Conservation (phyloP, 2,797 vertebrate species). For the Ctenosaura bakeri region DNA sequence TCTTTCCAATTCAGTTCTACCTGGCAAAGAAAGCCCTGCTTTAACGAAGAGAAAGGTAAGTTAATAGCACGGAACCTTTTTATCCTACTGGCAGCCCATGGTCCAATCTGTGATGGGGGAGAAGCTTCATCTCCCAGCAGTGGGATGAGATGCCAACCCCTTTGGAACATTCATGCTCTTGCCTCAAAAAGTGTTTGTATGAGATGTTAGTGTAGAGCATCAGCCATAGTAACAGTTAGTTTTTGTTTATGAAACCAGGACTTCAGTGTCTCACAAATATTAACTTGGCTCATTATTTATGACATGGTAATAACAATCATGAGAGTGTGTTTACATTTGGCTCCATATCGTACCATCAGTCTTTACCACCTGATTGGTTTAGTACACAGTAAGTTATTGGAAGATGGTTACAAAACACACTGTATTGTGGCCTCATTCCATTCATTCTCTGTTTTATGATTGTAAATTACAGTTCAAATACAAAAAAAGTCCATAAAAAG, state of each 20-base stretch:
- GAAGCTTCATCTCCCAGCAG: too few relatives aligned
- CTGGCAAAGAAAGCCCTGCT: neutral
- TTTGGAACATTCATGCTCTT: too few relatives aligned
- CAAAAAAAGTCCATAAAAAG: neutral
- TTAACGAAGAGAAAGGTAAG: neutral
- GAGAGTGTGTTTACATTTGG: neutral
- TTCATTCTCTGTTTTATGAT: constrained; percentile 15
- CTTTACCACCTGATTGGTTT: neutral
- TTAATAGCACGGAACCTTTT: neutral
- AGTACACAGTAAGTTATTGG: neutral
- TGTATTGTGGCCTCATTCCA: neutral
- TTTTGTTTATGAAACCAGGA: neutral
- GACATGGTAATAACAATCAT: neutral
- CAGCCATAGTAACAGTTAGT: neutral
- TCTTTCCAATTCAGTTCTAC: neutral
- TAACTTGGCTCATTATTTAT: neutral
- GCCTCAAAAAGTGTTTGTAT: neutral
- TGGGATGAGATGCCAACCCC: too few relatives aligned
- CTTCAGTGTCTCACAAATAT: too few relatives aligned
- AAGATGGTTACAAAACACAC: neutral
- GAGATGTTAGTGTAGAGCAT: neutral
- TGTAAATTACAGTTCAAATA: neutral
- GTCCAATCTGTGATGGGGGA: too few relatives aligned
- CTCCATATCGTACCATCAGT: neutral
- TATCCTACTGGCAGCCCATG: too few relatives aligned